Conservation (phyloP, 2,797 vertebrate species). For the Platalea minor region DNA sequence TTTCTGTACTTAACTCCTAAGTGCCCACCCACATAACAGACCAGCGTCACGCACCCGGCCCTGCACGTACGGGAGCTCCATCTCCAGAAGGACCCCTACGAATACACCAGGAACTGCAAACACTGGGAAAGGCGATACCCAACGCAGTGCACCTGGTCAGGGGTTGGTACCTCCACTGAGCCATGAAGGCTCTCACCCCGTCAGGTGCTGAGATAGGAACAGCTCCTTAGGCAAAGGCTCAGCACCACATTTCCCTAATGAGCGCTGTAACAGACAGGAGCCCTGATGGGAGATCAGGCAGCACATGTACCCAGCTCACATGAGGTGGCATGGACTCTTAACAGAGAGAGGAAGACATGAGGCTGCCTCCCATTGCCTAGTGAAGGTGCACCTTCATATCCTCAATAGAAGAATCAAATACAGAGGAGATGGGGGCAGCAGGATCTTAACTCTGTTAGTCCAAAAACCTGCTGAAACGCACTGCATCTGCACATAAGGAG, state of each 20-base stretch:
- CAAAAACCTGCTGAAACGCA: background rate
- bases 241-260: background rate
- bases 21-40: accelerated
- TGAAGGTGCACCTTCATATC: background rate
- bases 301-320: accelerated
- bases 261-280: background rate
- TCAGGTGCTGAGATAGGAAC: background rate
- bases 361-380: background rate
- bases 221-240: background rate
- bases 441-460: background rate
- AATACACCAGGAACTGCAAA: background rate
- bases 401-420: background rate
- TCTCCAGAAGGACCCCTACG: background rate
- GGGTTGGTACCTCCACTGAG: background rate
- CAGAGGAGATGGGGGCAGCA: background rate
- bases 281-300: background rate
- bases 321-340: accelerated
- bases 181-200: background rate
- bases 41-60: accelerated
- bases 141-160: background rate
- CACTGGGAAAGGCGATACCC: background rate
- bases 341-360: background rate
- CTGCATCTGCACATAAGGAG: background rate
- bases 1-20: background rate
- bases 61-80: accelerated